A percentile compares a stretch with the other conserved stretches of the same genome.
These are phyloP conservation scores for Coccyzus lansbergi DNA, from an alignment of 2,797 vertebrate genomes.

Conservation along the genomic window DNA sequence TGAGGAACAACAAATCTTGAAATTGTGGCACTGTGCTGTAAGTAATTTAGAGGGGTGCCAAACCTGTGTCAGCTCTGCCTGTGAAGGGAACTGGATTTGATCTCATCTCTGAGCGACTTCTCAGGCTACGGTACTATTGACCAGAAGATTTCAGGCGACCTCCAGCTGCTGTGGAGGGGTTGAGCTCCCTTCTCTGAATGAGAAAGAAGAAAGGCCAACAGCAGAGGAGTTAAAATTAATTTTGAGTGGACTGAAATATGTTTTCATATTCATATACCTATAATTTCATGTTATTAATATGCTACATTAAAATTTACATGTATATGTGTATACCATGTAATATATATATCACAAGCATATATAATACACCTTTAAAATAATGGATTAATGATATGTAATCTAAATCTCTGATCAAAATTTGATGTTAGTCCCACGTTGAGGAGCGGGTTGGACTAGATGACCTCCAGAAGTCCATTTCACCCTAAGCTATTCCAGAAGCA, in stretches of 20 bases:
- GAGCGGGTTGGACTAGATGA: neutral
- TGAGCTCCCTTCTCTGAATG: neutral
- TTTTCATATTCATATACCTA: neutral
- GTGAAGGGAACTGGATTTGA: neutral
- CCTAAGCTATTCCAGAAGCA: neutral
- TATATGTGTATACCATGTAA: neutral
- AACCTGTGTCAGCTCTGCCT: rapidly evolving
- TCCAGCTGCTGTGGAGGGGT: neutral
- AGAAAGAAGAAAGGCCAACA: neutral
- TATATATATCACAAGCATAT: neutral
- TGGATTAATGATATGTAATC: neutral
- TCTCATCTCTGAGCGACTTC: rapidly evolving
- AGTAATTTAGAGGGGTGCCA: neutral
- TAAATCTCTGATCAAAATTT: neutral
- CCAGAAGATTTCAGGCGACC: neutral
- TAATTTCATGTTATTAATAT: neutral
- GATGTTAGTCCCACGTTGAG: neutral
- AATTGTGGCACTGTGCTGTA: neutral
- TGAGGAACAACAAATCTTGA: neutral
- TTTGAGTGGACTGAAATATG: neutral
- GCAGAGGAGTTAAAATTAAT: neutral
- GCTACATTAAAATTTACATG: neutral
- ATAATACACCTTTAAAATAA: neutral
- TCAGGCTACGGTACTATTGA: neutral
- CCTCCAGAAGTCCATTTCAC: neutral